A percentile compares a stretch with the other conserved stretches of the same genome.
Evolutionary conservation across 2,888 invertebrate species (phyloP).

Genomic region (Tachina fera): DNA sequence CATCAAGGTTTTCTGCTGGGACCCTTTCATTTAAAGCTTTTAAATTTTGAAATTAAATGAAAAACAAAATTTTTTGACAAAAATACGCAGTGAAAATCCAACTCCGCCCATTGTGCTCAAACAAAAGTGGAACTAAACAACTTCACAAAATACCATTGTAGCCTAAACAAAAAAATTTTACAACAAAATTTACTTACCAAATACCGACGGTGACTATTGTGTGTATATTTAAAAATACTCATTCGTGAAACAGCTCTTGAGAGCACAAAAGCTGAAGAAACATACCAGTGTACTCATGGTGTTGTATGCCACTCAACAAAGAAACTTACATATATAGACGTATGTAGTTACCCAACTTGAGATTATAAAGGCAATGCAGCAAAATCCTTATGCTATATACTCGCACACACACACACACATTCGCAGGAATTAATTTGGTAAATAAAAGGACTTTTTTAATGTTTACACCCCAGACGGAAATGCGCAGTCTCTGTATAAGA

Average conservation of each 20-base stretch:
- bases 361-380: slow-evolving; percentile 29
- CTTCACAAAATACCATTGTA: slow-evolving; percentile 49
- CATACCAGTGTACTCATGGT: slow-evolving; percentile 15
- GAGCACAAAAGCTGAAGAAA: slow-evolving; percentile 36
- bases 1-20: too few species aligned
- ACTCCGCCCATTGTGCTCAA: slow-evolving; percentile 59
- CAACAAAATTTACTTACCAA: slow-evolving; percentile 25
- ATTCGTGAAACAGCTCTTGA: neutral
- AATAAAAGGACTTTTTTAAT: slow-evolving; percentile 40
- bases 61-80: neutral
- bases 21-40: neutral
- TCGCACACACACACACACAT: neutral
- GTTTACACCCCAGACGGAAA: slow-evolving; percentile 76
- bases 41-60: neutral
- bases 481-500: slow-evolving; percentile 72
- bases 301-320: neutral
- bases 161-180: slow-evolving; percentile 36
- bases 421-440: neutral
- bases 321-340: neutral
- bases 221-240: neutral
- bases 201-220: slow-evolving; percentile 52
- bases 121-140: slow-evolving; percentile 34
- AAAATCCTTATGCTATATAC: neutral
- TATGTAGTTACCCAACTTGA: slow-evolving; percentile 46
- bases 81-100: slow-evolving; percentile 8